These are phyloP conservation scores for Motacilla tschutschensis DNA, from an alignment of 2,113 vertebrate genomes.

Conservation along the genomic window DNA sequence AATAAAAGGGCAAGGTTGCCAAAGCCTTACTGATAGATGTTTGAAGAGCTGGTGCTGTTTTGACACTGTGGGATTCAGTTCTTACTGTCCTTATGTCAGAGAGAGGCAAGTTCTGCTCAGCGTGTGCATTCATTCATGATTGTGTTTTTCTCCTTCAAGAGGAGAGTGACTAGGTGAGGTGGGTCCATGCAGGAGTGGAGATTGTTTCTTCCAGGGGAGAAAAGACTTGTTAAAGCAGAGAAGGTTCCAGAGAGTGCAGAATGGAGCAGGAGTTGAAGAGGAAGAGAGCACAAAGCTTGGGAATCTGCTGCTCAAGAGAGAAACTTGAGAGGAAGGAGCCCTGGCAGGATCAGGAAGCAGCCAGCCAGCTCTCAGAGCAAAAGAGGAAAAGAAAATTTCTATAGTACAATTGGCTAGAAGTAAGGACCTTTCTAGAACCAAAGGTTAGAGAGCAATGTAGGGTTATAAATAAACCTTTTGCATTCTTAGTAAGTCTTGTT, in stretches of 20 bases:
- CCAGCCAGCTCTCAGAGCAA: neutral
- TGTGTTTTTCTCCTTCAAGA: conserved; percentile 1
- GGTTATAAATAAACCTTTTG: neutral
- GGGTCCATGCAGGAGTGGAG: neutral
- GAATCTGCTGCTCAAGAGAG: neutral
- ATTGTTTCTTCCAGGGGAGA: neutral
- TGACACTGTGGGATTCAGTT: neutral
- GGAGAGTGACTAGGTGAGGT: neutral
- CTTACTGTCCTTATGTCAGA: neutral
- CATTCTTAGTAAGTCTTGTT: neutral
- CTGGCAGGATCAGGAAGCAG: neutral
- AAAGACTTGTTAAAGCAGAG: neutral
- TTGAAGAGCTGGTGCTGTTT: neutral
- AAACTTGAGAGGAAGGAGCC: neutral
- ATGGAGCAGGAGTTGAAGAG: neutral
- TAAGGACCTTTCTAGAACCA: neutral
- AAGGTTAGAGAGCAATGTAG: neutral
- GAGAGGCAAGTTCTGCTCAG: neutral
- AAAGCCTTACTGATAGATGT: neutral
- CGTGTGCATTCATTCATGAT: neutral
- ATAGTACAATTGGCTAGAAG: neutral
- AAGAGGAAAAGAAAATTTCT: neutral
- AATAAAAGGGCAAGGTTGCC: neutral
- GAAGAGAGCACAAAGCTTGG: neutral
- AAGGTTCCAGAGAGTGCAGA: neutral